Percentiles rank a stretch among this genome's conserved stretches.
These are phyloP conservation scores for Coelogynopora nodosa DNA, from an alignment of 2,888 invertebrate species.

Conservation along the genomic window DNA sequence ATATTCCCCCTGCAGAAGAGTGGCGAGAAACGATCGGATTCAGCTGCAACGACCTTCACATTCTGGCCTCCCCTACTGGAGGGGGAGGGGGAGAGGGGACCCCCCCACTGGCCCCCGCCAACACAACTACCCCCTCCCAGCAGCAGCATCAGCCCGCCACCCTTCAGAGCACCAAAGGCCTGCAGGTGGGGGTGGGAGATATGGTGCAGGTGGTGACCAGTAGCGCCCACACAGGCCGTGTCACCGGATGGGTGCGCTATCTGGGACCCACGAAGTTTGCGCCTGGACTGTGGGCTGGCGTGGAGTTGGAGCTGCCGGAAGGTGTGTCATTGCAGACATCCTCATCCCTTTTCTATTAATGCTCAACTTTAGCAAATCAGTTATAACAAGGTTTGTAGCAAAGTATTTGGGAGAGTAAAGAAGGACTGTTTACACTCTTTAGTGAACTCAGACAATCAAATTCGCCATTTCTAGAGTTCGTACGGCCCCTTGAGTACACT, in stretches of 20 bases:
- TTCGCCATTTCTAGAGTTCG: too few species aligned
- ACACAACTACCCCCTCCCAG: not conserved
- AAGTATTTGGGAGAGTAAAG: too few species aligned
- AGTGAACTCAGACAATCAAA: too few species aligned
- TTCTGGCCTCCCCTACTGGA: not conserved
- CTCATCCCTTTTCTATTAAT: too few species aligned
- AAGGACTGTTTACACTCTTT: too few species aligned
- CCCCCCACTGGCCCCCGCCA: too few species aligned
- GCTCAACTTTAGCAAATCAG: too few species aligned
- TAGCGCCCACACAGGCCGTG: not conserved
- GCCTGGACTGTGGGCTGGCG: constrained; percentile 64
- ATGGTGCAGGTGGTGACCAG: not conserved
- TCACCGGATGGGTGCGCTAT: constrained; percentile 51
- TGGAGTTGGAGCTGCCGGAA: constrained; percentile 63
- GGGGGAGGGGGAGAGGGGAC: too few species aligned
- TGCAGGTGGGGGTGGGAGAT: not conserved
- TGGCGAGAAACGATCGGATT: not conserved
- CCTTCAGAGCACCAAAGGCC: not conserved
- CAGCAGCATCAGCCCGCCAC: not conserved
- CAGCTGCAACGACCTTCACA: not conserved
- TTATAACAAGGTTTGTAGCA: too few species aligned
- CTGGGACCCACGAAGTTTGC: constrained; percentile 64
- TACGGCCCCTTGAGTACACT: too few species aligned
- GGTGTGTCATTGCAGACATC: too few species aligned
- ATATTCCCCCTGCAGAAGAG: not conserved